Base-by-base conservation (phyloP, 2,797 vertebrate genomes). In the Benthosema pterotum region DNA sequence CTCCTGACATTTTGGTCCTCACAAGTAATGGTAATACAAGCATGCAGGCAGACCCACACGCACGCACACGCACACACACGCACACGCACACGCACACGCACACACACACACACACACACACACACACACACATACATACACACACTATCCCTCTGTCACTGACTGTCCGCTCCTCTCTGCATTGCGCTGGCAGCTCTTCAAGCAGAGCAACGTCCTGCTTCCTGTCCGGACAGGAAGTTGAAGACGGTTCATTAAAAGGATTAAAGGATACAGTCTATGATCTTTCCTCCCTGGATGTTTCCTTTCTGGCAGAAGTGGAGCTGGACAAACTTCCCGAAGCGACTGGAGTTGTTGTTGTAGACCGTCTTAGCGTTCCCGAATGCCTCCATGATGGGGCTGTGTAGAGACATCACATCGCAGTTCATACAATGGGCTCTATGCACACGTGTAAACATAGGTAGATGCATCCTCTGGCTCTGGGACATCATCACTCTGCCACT, bases 311-410 rank as follows among this genome's bases (percentile, higher is more conserved):
- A 93, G 83, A 99, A 95, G 76, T 96, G 94, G 78, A 99, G 92
- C 85, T 98, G 96, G 74, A 99, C 90, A 15, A 99, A 98, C 92
- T 99, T 99, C 83, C 97, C 97, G 5, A 99, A 99, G 69, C 97
- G 96, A 77, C 96, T 98, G 5, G 97, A 99, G 92, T 99, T 99
- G 93, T 96, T 98, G 91, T 99, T 99, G 92, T 98, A 95, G 80
- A 98, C 94, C 0, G 97, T 99, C 87, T 95, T 96, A 0, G 97
- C 96, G 0, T 99, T 99, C 70, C 97, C 97, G 1, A 99, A 99
- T 8, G 96, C 96, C 87, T 99, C 97, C 97, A 99, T 96, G 89
- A 99, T 97, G 22, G 97, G 97, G 82, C 97, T 99, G 75, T 99
- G 75, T 0, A 8, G 3, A 5, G 16, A 47, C 3, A 52, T 25